These are phyloP conservation scores for Tribolium madens DNA, from an alignment of 1,140 invertebrate species.

Conservation along the genomic window DNA sequence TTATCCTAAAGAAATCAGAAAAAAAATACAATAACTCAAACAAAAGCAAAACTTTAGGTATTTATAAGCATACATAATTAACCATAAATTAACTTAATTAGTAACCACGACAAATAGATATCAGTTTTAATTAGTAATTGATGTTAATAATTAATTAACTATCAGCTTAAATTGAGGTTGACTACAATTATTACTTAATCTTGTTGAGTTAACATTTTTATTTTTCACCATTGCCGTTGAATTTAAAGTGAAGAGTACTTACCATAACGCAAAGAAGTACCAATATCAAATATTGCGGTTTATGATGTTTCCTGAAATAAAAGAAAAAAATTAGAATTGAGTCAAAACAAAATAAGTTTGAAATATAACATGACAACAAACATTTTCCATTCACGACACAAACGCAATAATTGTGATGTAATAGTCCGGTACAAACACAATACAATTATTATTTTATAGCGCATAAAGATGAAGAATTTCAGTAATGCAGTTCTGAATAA, in stretches of 20 bases:
- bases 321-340: not conserved
- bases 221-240: no score
- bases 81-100: no score
- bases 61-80: no score
- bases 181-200: not conserved
- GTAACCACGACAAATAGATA: no score
- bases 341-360: not conserved
- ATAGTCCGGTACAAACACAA: conserved; percentile 16
- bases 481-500: not conserved
- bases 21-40: no score
- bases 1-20: no score
- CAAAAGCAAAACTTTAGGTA: no score
- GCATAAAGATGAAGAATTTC: conserved; percentile 27
- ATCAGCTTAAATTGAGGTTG: no score
- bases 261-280: conserved; percentile 31
- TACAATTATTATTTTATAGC: conserved; percentile 21
- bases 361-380: conserved; percentile 17
- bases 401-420: conserved; percentile 33
- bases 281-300: conserved; percentile 8
- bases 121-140: no score
- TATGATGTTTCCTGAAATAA: conserved; percentile 40
- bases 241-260: not conserved
- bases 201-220: no score
- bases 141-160: no score
- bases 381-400: conserved; percentile 8